phyloP scores from a whole-genome alignment of 2,888 invertebrate species.

The Sphaerophoria rueppellii region DNA sequence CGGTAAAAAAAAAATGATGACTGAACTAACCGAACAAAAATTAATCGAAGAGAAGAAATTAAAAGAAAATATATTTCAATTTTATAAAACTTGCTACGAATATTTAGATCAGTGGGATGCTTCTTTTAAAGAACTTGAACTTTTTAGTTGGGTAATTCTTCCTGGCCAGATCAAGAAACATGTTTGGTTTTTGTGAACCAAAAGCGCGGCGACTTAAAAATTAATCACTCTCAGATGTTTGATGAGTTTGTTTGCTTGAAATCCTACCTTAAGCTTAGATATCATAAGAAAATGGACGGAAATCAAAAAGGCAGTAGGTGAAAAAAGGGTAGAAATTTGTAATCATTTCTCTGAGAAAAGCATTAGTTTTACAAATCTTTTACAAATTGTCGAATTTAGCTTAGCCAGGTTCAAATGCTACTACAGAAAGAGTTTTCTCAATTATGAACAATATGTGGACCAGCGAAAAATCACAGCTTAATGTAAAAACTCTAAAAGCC shows the following conservation, averaged over 20 bases:
- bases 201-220: too few relatives aligned
- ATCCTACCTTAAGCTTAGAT: too few relatives aligned
- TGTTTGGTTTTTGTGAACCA: too few relatives aligned
- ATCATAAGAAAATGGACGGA: too few relatives aligned
- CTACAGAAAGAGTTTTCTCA: constrained; percentile 54
- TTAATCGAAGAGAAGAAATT: constrained; percentile 24
- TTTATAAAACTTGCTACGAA: constrained; percentile 54
- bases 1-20: constrained; percentile 12
- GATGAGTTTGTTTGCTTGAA: too few relatives aligned
- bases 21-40: constrained; percentile 26
- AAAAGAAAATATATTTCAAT: not conserved
- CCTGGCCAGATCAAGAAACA: constrained; percentile 47
- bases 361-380: too few relatives aligned
- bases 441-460: constrained; percentile 53
- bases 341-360: too few relatives aligned
- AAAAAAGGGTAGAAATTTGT: too few relatives aligned
- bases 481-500: constrained; percentile 43
- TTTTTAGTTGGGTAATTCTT: constrained; percentile 51
- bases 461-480: constrained; percentile 33
- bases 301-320: too few relatives aligned
- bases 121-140: constrained; percentile 44
- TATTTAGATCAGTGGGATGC: constrained; percentile 57
- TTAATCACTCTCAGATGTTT: too few relatives aligned
- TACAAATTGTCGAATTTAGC: too few relatives aligned
- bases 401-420: too few relatives aligned